Conservation (phyloP, 2,797 vertebrate species). For the Masticophis lateralis region DNA sequence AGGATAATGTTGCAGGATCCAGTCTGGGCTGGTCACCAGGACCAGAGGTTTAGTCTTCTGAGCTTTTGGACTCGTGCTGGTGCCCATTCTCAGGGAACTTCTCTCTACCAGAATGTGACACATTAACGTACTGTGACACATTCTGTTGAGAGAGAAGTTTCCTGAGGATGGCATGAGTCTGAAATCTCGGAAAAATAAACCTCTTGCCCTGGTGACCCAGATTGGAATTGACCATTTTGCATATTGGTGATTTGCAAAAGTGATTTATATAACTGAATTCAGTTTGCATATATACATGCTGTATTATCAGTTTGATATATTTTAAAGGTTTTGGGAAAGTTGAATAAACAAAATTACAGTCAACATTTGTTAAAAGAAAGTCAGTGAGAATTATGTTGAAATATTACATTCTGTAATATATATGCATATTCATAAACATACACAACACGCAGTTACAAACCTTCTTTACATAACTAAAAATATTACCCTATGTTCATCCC, state of each 20-base stretch:
- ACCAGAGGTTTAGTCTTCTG: not conserved
- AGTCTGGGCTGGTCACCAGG: not conserved
- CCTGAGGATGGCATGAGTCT: not conserved
- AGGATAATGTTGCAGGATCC: not conserved
- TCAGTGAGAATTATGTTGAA: conserved; percentile 24
- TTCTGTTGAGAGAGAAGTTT: not conserved
- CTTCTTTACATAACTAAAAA: conserved; percentile 4
- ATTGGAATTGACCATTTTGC: not conserved
- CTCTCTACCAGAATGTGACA: not conserved
- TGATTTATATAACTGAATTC: conserved; percentile 2
- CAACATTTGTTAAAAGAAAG: conserved; percentile 47
- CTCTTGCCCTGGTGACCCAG: not conserved
- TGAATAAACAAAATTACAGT: conserved; percentile 50
- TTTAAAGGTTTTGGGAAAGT: conserved; percentile 60
- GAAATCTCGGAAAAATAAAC: not conserved
- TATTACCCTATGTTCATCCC: conserved; percentile 65
- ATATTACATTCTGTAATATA: conserved; percentile 16
- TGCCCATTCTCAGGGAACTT: not conserved
- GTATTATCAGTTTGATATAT: conserved; percentile 41
- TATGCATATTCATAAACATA: conserved; percentile 8
- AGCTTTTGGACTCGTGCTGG: not conserved
- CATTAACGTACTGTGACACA: not conserved
- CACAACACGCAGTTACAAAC: not conserved
- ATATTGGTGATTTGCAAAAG: not conserved
- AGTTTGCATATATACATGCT: conserved; percentile 2